Conservation (phyloP, 2,113 vertebrate species). For the Lycocorax pyrrhopterus region DNA sequence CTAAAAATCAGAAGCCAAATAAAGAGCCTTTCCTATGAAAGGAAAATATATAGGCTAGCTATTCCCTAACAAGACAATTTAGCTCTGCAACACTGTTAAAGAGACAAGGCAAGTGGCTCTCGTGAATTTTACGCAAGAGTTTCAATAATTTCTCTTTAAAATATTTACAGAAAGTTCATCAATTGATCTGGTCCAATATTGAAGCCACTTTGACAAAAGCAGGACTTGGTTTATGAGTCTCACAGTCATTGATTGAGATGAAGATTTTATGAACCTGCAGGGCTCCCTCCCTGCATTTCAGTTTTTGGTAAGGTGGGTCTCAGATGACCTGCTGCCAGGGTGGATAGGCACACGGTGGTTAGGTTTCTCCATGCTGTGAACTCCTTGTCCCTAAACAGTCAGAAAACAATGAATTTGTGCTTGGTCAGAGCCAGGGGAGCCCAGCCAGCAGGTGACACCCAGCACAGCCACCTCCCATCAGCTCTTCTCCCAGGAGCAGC, state of each 20-base stretch:
- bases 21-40: neutral
- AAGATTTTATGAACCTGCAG: neutral
- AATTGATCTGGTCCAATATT: neutral
- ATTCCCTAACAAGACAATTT: neutral
- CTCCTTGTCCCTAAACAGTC: neutral
- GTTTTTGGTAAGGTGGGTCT: neutral
- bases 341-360: no score
- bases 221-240: neutral
- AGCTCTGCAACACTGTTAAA: neutral
- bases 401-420: neutral
- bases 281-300: neutral
- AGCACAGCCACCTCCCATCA: neutral
- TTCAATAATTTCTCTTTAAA: neutral
- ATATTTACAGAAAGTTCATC: neutral
- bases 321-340: neutral
- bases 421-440: neutral
- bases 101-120: neutral
- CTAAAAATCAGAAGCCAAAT: neutral
- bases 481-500: rapidly evolving
- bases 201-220: neutral
- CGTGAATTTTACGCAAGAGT: neutral
- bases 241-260: rapidly evolving
- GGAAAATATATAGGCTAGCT: neutral
- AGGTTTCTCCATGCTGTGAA: neutral
- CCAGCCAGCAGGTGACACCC: neutral